phyloP scores from a whole-genome alignment of 2,113 vertebrate genomes.

The Felis chaus region DNA sequence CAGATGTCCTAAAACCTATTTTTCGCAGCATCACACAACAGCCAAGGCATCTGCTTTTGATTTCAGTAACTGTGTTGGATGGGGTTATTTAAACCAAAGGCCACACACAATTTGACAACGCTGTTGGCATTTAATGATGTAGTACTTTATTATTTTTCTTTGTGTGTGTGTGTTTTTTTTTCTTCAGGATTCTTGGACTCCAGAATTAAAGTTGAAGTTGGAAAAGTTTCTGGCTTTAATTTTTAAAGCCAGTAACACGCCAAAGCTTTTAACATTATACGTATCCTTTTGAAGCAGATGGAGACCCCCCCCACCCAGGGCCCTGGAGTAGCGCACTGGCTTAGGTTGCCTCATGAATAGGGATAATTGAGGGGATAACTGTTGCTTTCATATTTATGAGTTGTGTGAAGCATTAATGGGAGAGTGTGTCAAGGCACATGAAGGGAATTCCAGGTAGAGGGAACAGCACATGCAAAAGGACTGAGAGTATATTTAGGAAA shows the following conservation, averaged over 20 bases:
- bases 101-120: background rate
- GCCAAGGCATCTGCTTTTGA: background rate
- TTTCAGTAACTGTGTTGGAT: background rate
- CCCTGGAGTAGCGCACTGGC: background rate
- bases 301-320: background rate
- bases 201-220: conserved; percentile 90
- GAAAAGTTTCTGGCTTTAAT: conserved; percentile 89
- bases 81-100: background rate
- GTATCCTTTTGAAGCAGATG: conserved; percentile 92
- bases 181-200: conserved; percentile 93
- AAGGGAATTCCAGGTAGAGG: background rate
- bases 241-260: conserved; percentile 88
- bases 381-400: background rate
- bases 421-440: too few species aligned
- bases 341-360: too few species aligned
- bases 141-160: conserved; percentile 10
- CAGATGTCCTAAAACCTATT: background rate
- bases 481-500: background rate
- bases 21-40: background rate
- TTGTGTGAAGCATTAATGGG: fast-evolving
- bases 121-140: conserved; percentile 47
- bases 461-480: background rate
- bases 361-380: fast-evolving
- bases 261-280: conserved; percentile 92
- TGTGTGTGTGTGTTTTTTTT: conserved; percentile 66